Base-by-base conservation (phyloP, 2,888 invertebrate genomes). In the Ptychoptera albimana region DNA sequence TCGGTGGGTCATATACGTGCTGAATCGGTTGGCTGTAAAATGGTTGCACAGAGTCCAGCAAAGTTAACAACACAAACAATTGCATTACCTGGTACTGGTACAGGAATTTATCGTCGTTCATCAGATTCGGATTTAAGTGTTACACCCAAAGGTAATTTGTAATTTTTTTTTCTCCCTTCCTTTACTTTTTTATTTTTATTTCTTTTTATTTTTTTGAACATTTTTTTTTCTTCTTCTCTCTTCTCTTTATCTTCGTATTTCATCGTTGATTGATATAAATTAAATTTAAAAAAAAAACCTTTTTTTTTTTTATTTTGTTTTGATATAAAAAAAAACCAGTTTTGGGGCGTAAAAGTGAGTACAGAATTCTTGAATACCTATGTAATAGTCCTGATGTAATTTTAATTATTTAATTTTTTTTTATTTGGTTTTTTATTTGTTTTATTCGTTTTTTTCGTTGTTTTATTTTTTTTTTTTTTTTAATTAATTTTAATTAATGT, bases 51-150 rank as follows among this genome's bases (percentile, higher is more conserved):
- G 47, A 75, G 71, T 50, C 74, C 74, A n/a, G 69, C 69, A 8
- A 75, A 70, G 52, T 52, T 63, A 46, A 63, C 60, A 29, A 49
- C 41, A 41, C 37, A 37, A 12, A 38, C 37, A 29, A 37, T 43
- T 31, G 43, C 43, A 31, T 35, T 29, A 12, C 39, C n/a, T 16
- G 35, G 16, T 16, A 12, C n/a, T 35, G 47, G 57, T 61, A 42
- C 59, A 61, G 64, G 73, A 64, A 66, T 82, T 49, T 80, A 82
- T 58, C 72, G 91, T 43, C 71, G 92, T 52, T 91, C 91, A 4
- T 92, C 92, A 2, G 94, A 93, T 64, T 92, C 93, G 1, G 94
- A 94, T 67, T 70, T 91, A 52, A 91, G 86, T 68, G 79, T 89
- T 41, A 88, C 91, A 10, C 89, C 91, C 5, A 92, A 89, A 82